Evolutionary conservation across 2,113 vertebrate genomes (phyloP).

Genomic region (Bucco capensis): DNA sequence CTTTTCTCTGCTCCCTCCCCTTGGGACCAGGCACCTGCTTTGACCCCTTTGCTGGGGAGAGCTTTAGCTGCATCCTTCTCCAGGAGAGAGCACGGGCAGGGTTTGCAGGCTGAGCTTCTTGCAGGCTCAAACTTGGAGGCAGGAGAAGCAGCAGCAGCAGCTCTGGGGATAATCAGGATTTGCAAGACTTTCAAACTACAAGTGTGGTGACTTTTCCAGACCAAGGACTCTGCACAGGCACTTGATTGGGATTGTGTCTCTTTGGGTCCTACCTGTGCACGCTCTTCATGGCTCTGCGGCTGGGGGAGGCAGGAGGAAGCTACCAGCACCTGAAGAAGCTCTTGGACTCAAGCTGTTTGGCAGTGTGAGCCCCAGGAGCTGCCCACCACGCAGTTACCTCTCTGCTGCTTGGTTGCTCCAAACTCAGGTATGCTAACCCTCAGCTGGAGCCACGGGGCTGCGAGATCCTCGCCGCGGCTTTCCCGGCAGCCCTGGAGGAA

Average conservation of each 20-base stretch:
- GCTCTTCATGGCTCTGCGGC: neutral
- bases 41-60: fast-evolving
- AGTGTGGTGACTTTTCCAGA: neutral
- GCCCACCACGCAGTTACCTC: neutral
- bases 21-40: neutral
- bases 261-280: neutral
- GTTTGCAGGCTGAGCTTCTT: neutral
- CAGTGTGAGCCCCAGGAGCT: neutral
- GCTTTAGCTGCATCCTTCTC: neutral
- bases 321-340: neutral
- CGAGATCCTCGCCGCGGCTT: too few relatives aligned
- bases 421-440: slow-evolving; percentile 80
- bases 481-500: neutral
- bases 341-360: neutral
- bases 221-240: neutral
- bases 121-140: neutral
- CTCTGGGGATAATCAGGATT: neutral
- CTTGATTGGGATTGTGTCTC: neutral
- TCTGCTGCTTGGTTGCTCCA: slow-evolving; percentile 69
- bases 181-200: neutral
- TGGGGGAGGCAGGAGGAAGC: neutral
- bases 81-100: neutral
- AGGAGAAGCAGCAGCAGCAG: neutral
- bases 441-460: slow-evolving; percentile 58
- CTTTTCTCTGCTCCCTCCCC: neutral